Percentiles rank a stretch among this genome's conserved stretches.
phyloP scores from a whole-genome alignment of 2,888 invertebrate species.

The Bursaphelenchus okinawaensis region DNA sequence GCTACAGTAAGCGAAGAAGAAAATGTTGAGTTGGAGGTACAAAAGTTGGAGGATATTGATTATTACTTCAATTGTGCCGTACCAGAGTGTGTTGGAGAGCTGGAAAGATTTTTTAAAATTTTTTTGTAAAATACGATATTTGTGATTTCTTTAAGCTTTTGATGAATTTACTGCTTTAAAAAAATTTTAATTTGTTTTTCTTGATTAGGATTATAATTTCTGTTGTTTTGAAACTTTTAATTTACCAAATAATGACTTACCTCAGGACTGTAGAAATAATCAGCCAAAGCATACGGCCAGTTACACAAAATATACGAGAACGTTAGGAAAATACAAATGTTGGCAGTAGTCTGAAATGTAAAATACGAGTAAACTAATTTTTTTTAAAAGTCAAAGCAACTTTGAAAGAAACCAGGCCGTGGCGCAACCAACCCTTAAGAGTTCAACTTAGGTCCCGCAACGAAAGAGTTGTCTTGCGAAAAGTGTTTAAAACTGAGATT shows the following conservation, averaged over 20 bases:
- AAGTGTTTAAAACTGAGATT: too few relatives aligned
- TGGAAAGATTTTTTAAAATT: conserved; percentile 9
- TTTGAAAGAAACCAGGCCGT: too few relatives aligned
- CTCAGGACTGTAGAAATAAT: conserved; percentile 32
- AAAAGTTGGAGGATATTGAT: conserved; percentile 29
- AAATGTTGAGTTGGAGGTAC: conserved; percentile 33
- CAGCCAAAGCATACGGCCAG: conserved; percentile 36
- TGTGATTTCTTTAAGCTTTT: neutral
- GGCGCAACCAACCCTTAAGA: too few relatives aligned
- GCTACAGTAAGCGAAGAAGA: conserved; percentile 34
- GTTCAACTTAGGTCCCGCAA: too few relatives aligned
- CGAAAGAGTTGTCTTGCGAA: too few relatives aligned
- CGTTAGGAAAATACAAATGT: conserved; percentile 31
- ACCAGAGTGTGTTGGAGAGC: conserved; percentile 19
- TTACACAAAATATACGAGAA: conserved; percentile 32
- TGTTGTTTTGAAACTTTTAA: too few relatives aligned
- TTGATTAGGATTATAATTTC: too few relatives aligned
- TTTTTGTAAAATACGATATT: too few relatives aligned
- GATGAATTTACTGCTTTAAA: neutral
- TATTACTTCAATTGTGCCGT: conserved; percentile 25
- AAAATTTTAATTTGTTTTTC: neutral
- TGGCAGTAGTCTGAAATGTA: conserved; percentile 28
- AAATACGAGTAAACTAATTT: neutral
- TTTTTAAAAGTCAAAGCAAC: too few relatives aligned
- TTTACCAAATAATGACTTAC: too few relatives aligned